Evolutionary conservation across 2,113 vertebrate species (phyloP).

Genomic region (Tinamus guttatus): DNA sequence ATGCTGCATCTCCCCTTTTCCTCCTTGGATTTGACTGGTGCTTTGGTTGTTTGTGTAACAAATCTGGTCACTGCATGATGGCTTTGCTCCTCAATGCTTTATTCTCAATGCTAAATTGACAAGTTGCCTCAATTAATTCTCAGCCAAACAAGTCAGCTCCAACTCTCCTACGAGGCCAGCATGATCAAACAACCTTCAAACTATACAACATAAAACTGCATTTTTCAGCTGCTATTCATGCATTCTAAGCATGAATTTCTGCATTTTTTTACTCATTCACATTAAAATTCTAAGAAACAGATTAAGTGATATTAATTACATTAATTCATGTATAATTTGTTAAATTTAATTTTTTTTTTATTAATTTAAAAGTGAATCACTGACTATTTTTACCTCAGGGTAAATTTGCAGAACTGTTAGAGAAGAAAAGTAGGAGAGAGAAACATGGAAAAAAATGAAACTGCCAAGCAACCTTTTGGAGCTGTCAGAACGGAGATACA

Average conservation of each 20-base stretch:
- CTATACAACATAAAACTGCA: rapidly evolving
- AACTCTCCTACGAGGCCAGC: not conserved
- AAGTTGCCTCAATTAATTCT: not conserved
- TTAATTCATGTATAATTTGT: not conserved
- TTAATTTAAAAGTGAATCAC: not conserved
- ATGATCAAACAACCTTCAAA: not conserved
- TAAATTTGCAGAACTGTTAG: not conserved
- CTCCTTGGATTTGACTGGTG: not conserved
- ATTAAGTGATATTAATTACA: not conserved
- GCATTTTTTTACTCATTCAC: not conserved
- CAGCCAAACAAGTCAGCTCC: not conserved
- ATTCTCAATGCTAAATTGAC: not conserved
- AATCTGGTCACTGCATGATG: not conserved
- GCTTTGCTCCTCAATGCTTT: not conserved
- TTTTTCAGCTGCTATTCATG: not conserved
- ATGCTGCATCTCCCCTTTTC: not conserved
- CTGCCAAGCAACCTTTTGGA: not conserved
- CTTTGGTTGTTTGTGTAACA: not conserved
- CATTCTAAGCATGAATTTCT: not conserved
- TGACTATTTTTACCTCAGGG: rapidly evolving
- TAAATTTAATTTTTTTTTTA: not conserved
- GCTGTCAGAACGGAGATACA: not conserved
- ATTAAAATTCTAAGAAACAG: not conserved
- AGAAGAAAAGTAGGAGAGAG: not conserved
- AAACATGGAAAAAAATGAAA: not conserved